phyloP scores from a whole-genome alignment of 1,140 invertebrate genomes.

The Bombus turneri region DNA sequence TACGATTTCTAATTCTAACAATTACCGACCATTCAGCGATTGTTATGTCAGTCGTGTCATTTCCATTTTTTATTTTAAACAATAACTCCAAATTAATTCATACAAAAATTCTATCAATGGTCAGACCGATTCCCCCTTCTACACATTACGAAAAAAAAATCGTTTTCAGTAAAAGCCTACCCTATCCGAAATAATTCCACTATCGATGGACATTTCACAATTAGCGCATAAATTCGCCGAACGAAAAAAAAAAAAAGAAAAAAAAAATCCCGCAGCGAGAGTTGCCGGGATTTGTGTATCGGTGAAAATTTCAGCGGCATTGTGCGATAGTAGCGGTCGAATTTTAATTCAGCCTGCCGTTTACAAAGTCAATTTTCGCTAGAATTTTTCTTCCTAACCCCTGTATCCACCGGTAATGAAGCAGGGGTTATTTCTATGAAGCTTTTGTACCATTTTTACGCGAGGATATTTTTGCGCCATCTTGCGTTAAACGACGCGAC shows the following conservation, averaged over 20 bases:
- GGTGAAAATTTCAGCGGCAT: neutral
- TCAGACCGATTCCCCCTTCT: too few relatives aligned
- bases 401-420: neutral
- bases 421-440: neutral
- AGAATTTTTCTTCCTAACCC: neutral
- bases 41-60: too few relatives aligned
- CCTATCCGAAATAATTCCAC: neutral
- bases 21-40: too few relatives aligned
- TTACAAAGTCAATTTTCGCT: conserved; percentile 12
- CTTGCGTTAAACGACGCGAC: neutral
- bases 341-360: conserved; percentile 10
- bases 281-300: neutral
- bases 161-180: neutral
- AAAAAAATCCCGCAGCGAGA: neutral
- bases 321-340: neutral
- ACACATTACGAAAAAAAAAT: too few relatives aligned
- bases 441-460: conserved; percentile 7
- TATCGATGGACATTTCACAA: neutral
- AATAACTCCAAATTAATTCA: too few relatives aligned
- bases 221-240: neutral
- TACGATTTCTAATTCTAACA: too few relatives aligned
- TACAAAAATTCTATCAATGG: too few relatives aligned
- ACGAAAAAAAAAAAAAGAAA: neutral
- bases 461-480: neutral
- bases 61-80: too few relatives aligned